Conservation (phyloP, 2,888 invertebrate genomes). For the Melanargia galathea region DNA sequence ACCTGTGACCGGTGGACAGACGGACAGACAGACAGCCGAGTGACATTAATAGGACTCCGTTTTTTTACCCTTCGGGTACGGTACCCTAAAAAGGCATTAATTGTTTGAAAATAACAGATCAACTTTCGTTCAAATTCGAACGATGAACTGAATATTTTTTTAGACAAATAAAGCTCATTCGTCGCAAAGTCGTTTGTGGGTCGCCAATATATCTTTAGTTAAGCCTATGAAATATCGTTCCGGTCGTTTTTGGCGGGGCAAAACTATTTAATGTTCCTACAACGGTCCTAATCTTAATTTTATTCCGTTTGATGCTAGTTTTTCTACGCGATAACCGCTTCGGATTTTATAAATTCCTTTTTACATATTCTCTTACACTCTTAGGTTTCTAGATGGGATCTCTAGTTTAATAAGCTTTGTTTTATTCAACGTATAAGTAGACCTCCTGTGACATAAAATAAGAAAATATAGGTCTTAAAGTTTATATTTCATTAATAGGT, state of each 20-base stretch:
- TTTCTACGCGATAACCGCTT: constrained; percentile 7
- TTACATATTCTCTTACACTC: not conserved
- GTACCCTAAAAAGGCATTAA: no score
- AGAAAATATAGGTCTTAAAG: no score
- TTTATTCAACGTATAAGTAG: not conserved
- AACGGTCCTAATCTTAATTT: constrained; percentile 17
- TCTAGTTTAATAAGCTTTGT: not conserved
- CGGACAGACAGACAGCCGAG: no score
- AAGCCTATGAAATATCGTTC: not conserved
- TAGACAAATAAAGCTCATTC: not conserved
- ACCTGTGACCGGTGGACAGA: no score
- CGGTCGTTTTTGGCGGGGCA: not conserved
- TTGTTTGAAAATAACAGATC: no score
- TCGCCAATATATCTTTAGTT: constrained; percentile 3
- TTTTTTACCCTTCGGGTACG: no score
- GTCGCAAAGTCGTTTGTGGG: not conserved
- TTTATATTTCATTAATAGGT: no score
- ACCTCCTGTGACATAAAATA: no score
- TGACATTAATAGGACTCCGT: no score
- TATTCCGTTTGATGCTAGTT: constrained; percentile 9
- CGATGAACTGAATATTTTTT: not conserved
- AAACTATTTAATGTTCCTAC: constrained; percentile 12
- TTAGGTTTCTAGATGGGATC: not conserved
- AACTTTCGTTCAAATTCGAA: not conserved
- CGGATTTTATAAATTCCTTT: not conserved